Conservation (phyloP, 2,113 vertebrate genomes). For the Furnarius figulus region DNA sequence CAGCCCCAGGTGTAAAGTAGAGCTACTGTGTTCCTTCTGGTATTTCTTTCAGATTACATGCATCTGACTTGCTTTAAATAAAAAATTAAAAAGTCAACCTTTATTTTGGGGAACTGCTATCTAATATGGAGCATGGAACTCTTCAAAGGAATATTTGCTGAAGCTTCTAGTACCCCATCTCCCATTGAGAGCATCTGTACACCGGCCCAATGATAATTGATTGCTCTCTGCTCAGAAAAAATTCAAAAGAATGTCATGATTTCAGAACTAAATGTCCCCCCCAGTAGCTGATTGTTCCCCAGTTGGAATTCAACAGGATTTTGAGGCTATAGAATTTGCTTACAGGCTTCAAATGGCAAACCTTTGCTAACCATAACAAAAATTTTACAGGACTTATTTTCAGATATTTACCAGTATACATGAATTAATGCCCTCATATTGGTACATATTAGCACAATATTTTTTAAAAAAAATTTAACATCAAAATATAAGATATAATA, state of each 20-base stretch:
- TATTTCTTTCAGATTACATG: neutral
- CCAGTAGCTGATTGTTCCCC: no score
- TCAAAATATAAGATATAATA: neutral
- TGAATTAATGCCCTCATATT: neutral
- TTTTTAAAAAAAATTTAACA: neutral
- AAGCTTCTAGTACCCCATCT: neutral
- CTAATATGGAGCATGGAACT: neutral
- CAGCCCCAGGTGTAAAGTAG: neutral
- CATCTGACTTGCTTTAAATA: neutral
- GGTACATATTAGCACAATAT: neutral
- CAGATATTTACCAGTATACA: neutral
- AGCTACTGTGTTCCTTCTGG: neutral
- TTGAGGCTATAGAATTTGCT: neutral
- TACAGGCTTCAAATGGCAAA: neutral
- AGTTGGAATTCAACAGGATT: neutral
- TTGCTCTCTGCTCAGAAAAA: neutral
- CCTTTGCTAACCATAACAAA: neutral
- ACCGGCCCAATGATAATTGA: neutral
- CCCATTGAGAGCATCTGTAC: neutral
- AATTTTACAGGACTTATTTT: neutral
- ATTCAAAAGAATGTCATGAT: neutral
- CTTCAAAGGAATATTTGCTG: neutral
- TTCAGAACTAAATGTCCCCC: neutral
- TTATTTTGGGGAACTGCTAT: neutral
- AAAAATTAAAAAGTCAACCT: neutral